Evolutionary conservation across 2,888 invertebrate species (phyloP).

Genomic region (Leptopilina drosophilae): DNA sequence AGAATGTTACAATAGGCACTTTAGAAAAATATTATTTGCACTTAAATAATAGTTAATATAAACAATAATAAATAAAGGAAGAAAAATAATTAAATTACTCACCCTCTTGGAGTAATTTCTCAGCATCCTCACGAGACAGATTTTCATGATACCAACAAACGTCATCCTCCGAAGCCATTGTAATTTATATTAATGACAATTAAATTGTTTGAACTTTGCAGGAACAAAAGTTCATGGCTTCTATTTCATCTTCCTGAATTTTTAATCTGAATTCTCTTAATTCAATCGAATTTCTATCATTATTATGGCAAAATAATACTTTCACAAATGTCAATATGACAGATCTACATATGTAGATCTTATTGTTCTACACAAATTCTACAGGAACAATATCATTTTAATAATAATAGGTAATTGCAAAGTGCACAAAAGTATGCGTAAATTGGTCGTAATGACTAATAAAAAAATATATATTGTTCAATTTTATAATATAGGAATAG

Average conservation of each 20-base stretch:
- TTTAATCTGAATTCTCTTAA: neutral
- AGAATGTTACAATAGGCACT: no score
- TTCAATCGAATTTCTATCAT: neutral
- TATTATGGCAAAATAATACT: neutral
- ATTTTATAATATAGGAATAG: no score
- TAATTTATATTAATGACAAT: conserved; percentile 5
- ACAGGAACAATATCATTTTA: neutral
- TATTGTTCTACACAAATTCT: neutral
- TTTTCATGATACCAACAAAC: conserved; percentile 91
- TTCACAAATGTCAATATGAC: neutral
- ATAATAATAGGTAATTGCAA: conserved; percentile 22
- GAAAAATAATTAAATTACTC: conserved; percentile 46
- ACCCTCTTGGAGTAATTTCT: conserved; percentile 85
- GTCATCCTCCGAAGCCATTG: conserved; percentile 85
- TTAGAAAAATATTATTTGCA: no score
- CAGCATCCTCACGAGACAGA: conserved; percentile 86
- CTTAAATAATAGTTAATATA: neutral
- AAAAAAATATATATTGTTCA: neutral
- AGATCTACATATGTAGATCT: neutral
- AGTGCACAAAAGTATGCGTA: conserved; percentile 13
- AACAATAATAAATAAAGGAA: neutral
- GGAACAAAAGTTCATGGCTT: conserved; percentile 8
- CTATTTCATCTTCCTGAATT: conserved; percentile 15
- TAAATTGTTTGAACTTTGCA: neutral
- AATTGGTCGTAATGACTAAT: conserved; percentile 26